Percentiles rank a stretch among this genome's conserved stretches.
phyloP scores from a whole-genome alignment of 2,797 vertebrate genomes.

The Loris lydekkerianus region DNA sequence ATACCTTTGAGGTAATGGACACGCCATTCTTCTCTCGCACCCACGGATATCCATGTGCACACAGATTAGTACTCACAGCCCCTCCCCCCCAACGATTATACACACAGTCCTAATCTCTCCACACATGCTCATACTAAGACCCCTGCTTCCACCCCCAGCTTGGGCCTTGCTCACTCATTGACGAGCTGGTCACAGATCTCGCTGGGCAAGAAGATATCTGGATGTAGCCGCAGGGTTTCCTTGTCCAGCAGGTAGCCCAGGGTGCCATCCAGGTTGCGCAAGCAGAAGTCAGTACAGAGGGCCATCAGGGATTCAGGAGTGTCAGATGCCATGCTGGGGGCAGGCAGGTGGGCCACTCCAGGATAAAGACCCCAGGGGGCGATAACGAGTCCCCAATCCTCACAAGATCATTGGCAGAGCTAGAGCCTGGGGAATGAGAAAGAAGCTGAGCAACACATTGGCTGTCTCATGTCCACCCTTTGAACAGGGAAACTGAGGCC shows the following conservation, averaged over 20 bases:
- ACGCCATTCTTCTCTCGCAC: not conserved
- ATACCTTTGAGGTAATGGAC: not conserved
- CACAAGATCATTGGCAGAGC: constrained; percentile 84
- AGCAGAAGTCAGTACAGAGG: constrained; percentile 95
- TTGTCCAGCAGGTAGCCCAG: constrained; percentile 96
- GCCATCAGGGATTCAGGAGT: constrained; percentile 96
- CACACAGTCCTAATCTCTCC: not conserved
- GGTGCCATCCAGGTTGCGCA: constrained; percentile 96
- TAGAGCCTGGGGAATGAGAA: constrained; percentile 29
- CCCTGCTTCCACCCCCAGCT: not conserved
- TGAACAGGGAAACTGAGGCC: not conserved
- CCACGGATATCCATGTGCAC: not conserved
- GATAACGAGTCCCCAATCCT: constrained; percentile 61
- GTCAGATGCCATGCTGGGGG: constrained; percentile 94
- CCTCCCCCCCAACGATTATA: not conserved
- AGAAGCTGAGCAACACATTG: not conserved
- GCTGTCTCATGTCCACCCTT: not conserved
- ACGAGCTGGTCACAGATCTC: constrained; percentile 98
- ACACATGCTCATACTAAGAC: not conserved
- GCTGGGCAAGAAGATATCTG: constrained; percentile 97
- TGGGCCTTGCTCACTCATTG: constrained; percentile 91
- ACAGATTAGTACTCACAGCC: fast-evolving
- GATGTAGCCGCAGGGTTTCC: constrained; percentile 93
- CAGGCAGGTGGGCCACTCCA: constrained; percentile 53
- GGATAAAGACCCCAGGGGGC: constrained; percentile 76